Conservation (phyloP, 2,113 vertebrate genomes). For the Cranoglanis bouderius region DNA sequence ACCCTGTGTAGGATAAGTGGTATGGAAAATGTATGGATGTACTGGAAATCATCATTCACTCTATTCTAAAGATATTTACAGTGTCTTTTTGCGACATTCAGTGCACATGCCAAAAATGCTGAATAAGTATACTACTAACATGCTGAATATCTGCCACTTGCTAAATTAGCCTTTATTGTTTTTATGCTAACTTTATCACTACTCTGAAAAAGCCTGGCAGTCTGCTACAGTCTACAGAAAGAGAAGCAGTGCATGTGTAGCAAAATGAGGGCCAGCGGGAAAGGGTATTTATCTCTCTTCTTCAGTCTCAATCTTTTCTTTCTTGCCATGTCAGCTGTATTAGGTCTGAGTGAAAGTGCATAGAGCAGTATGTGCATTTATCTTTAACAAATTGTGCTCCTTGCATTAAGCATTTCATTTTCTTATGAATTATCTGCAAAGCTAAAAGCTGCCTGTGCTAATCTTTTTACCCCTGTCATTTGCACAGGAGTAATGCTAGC, state of each 20-base stretch:
- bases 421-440: conserved; percentile 58
- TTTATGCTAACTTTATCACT: conserved; percentile 23
- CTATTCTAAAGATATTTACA: conserved; percentile 17
- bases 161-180: conserved; percentile 32
- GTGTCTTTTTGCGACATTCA: not conserved
- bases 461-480: conserved; percentile 39
- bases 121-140: not conserved
- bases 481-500: conserved; percentile 39
- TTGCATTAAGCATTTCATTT: conserved; percentile 57
- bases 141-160: conserved; percentile 19
- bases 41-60: not conserved
- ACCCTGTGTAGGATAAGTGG: too few relatives aligned
- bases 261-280: conserved; percentile 40
- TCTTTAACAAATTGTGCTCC: conserved; percentile 55
- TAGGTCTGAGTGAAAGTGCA: conserved; percentile 46
- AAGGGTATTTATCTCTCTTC: conserved; percentile 47
- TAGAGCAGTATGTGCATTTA: conserved; percentile 52
- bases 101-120: not conserved
- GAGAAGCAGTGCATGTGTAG: conserved; percentile 60
- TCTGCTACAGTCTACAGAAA: conserved; percentile 2
- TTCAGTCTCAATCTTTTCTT: conserved; percentile 34
- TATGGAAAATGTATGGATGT: too few relatives aligned
- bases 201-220: conserved; percentile 10
- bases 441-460: conserved; percentile 48
- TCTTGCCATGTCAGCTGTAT: conserved; percentile 57